Conservation (phyloP, 1,140 invertebrate species). For the Colletes latitarsis region DNA sequence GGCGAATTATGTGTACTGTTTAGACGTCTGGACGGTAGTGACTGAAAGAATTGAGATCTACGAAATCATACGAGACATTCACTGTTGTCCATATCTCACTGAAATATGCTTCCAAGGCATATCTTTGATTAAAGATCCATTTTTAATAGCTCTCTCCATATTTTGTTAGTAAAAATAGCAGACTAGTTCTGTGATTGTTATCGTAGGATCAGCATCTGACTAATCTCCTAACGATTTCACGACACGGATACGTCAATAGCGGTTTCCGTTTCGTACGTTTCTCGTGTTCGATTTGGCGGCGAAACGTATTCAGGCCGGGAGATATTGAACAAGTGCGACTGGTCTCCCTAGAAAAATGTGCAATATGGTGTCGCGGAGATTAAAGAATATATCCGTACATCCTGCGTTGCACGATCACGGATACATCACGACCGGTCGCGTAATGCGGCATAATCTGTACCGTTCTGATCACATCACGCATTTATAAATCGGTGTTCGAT, state of each 20-base stretch:
- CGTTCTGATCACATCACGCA: constrained; percentile 54
- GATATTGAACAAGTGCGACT: too few species aligned
- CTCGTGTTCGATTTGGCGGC: not conserved
- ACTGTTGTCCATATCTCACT: too few species aligned
- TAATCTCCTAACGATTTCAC: too few species aligned
- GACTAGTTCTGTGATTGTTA: too few species aligned
- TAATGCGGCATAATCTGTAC: constrained; percentile 57
- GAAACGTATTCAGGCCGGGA: not conserved
- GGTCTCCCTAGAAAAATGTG: not conserved
- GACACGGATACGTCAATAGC: too few species aligned
- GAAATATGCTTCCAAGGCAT: not conserved
- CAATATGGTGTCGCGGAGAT: constrained; percentile 25
- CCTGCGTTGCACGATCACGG: constrained; percentile 6
- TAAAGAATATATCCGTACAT: constrained; percentile 7
- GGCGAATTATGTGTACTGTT: not conserved
- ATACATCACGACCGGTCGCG: constrained; percentile 38
- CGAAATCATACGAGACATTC: too few species aligned
- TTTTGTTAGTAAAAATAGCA: too few species aligned
- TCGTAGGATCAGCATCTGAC: too few species aligned
- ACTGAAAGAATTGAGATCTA: not conserved
- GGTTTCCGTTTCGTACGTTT: too few species aligned
- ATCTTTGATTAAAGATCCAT: too few species aligned
- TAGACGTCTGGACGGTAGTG: not conserved
- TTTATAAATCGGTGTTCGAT: constrained; percentile 58
- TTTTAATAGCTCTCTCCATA: too few species aligned